Percentiles rank a stretch among this genome's conserved stretches.
Conservation (phyloP, 2,888 invertebrate genomes). For the Blastobasis adustella region DNA sequence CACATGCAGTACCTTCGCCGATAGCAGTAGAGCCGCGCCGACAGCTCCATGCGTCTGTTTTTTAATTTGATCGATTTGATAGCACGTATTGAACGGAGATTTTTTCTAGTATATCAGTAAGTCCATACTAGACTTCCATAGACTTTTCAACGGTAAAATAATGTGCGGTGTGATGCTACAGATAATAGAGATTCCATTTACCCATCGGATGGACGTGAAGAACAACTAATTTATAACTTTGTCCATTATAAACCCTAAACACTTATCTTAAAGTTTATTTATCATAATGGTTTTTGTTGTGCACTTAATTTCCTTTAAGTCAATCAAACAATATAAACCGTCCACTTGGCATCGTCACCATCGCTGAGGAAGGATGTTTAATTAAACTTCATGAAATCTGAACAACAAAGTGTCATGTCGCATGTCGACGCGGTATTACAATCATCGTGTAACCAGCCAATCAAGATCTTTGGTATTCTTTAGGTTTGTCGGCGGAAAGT, state of each 20-base stretch:
- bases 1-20: background rate
- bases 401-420: slow-evolving; percentile 45
- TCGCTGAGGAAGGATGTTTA: slow-evolving; percentile 38
- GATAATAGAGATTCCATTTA: too few species aligned
- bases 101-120: too few species aligned
- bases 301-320: slow-evolving; percentile 46
- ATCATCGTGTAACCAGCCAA: slow-evolving; percentile 28
- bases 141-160: too few species aligned
- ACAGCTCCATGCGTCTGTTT: too few species aligned
- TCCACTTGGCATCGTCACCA: slow-evolving; percentile 27
- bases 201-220: too few species aligned
- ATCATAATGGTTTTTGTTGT: background rate
- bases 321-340: slow-evolving; percentile 41
- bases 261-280: too few species aligned
- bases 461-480: slow-evolving; percentile 21
- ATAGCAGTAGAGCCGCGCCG: background rate
- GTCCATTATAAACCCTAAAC: too few species aligned
- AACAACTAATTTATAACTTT: too few species aligned
- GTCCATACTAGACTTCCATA: too few species aligned
- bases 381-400: slow-evolving; percentile 52
- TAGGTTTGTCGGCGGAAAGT: slow-evolving; percentile 5
- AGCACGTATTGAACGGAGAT: too few species aligned
- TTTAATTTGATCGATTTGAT: too few species aligned
- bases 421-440: slow-evolving; percentile 32
- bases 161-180: too few species aligned